These are phyloP conservation scores for Drosophila littoralis DNA, from an alignment of 1,140 invertebrate species.

Conservation along the genomic window DNA sequence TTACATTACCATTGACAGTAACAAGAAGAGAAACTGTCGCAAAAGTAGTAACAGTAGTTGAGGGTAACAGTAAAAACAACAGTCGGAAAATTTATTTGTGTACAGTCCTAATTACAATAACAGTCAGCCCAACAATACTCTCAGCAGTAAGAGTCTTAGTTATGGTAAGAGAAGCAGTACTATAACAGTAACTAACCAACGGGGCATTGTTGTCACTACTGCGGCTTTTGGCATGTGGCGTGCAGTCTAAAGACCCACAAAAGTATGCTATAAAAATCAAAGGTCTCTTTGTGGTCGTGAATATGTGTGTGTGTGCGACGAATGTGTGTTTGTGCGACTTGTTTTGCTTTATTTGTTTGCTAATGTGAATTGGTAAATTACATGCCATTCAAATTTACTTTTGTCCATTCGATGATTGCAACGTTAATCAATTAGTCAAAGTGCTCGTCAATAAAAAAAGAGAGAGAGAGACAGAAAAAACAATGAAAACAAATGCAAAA, in stretches of 20 bases:
- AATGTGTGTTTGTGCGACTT: not conserved
- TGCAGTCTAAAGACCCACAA: conserved; percentile 28
- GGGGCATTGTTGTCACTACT: not conserved
- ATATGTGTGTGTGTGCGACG: not conserved
- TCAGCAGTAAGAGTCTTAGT: no score
- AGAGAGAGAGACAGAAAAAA: not conserved
- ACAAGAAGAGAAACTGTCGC: no score
- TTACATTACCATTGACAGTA: not conserved
- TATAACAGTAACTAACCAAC: no score
- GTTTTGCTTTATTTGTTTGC: conserved; percentile 18
- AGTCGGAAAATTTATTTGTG: no score
- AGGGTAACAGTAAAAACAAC: no score
- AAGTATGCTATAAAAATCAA: conserved; percentile 50
- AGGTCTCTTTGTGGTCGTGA: conserved; percentile 35
- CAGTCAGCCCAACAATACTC: no score
- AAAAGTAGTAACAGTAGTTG: no score
- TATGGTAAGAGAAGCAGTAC: not conserved
- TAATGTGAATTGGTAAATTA: conserved; percentile 58
- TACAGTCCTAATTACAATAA: no score
- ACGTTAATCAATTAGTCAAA: conserved; percentile 45
- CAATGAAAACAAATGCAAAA: conserved; percentile 4
- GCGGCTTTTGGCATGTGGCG: conserved; percentile 21
- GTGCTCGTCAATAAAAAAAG: conserved; percentile 15
- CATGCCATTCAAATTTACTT: conserved; percentile 34
- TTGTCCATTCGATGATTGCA: conserved; percentile 13